These are phyloP conservation scores for Heteronetta atricapilla DNA, from an alignment of 2,113 vertebrate genomes.

Conservation along the genomic window DNA sequence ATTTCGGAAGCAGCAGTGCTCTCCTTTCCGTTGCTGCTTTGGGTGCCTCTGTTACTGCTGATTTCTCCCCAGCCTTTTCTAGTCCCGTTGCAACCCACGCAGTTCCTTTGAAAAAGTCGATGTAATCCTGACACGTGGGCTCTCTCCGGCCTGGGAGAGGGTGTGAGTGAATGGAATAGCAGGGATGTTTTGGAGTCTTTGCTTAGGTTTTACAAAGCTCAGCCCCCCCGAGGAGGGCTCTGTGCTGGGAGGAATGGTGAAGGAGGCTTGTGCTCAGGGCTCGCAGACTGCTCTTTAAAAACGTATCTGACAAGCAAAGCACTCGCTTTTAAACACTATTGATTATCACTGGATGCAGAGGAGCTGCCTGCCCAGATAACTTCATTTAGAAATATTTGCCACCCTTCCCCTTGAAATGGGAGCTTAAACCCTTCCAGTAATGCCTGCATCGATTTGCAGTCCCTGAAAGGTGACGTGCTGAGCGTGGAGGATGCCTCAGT, in stretches of 20 bases:
- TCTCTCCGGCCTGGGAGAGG: not conserved
- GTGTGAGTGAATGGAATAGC: not conserved
- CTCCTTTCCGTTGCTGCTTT: not conserved
- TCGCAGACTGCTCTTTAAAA: not conserved
- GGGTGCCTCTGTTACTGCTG: not conserved
- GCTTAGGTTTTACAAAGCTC: not conserved
- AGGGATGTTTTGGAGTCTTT: not conserved
- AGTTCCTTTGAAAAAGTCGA: not conserved
- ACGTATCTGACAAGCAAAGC: not conserved
- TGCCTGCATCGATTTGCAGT: not conserved
- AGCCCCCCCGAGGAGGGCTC: not conserved
- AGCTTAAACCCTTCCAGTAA: not conserved
- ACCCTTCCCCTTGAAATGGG: not conserved
- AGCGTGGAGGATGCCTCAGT: not conserved
- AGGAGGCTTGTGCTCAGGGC: not conserved
- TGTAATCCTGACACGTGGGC: not conserved
- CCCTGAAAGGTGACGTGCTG: not conserved
- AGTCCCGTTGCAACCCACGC: not conserved
- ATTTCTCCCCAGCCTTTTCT: not conserved
- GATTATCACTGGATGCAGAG: not conserved
- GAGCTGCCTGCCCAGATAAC: not conserved
- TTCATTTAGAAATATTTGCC: not conserved
- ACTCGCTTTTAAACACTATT: accelerated
- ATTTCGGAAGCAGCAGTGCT: not conserved
- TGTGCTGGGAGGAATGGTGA: not conserved